Base-by-base conservation (phyloP, 2,113 vertebrate species). In the Cheilinus undulatus region DNA sequence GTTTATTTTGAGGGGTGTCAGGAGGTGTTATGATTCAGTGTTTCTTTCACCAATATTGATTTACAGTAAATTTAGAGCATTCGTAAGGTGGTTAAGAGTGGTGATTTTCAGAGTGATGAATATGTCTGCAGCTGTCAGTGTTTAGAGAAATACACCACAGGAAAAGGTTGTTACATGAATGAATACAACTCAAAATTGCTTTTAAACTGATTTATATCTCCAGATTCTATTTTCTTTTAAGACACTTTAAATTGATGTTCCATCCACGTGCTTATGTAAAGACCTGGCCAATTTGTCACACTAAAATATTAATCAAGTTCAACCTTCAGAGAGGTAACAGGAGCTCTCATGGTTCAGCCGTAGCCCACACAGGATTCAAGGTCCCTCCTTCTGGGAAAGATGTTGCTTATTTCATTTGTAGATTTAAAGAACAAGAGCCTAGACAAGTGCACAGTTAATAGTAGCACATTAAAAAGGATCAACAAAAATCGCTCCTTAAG, bases 61-160 rank as follows among this genome's bases (percentile, higher is more conserved):
- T 17, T 19, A 54, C 10, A 51, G 36, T 46, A 48, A 19, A 56
- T 38, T 26, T 27, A 51, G 14, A 13, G 28, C 43, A 34, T 14
- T 51, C 0, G 12, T 58, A 58, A 27, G 36, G 32, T 27, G 28
- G 66, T 50, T 59, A 9, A 45, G 50, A 22, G 20, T n/a, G n/a
- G n/a, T n/a, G 52, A 49, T 69, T 49, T 53, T 76, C 7, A n/a
- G 13, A 49, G 54, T 34, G 42, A 66, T 73, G 76, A 62, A 73
- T 38, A 24, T 61, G 49, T 61, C 10, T 60, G 45, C 45, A 66
- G 61, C 17, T 67, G 63, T 36, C 46, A 26, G 23, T 26, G n/a
- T n/a, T n/a, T n/a, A n/a, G n/a, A n/a, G n/a, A n/a, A n/a, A n/a
- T n/a, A n/a, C n/a, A n/a, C n/a, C n/a, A n/a, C n/a, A n/a, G n/a